Percentiles rank a stretch among this genome's conserved stretches.
Conservation (phyloP, 1,140 invertebrate genomes). For the Eciton burchellii region DNA sequence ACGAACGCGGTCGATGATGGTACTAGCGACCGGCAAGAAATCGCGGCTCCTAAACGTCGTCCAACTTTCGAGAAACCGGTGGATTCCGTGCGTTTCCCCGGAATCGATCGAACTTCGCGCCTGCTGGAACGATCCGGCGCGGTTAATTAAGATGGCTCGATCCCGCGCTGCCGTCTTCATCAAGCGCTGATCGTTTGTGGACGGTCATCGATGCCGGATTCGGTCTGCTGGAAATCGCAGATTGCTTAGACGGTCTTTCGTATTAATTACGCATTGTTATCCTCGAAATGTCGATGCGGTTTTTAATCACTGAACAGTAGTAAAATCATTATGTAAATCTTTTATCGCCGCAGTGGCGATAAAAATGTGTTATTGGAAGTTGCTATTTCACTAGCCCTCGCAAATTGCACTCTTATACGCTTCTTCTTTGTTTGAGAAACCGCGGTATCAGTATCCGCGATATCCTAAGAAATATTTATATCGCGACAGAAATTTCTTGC, state of each 20-base stretch:
- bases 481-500: too few relatives aligned
- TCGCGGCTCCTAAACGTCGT: constrained; percentile 6
- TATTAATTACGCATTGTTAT: too few relatives aligned
- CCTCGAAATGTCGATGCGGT: too few relatives aligned
- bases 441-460: too few relatives aligned
- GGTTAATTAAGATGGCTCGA: constrained; percentile 71
- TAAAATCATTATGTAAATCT: neutral
- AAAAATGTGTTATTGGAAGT: neutral
- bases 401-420: neutral
- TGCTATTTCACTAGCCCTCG: too few relatives aligned
- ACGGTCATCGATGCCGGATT: neutral
- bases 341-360: neutral
- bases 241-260: too few relatives aligned
- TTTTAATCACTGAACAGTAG: neutral
- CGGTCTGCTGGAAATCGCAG: neutral
- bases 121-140: constrained; percentile 59
- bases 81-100: constrained; percentile 73
- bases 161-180: constrained; percentile 66
- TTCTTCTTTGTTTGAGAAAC: too few relatives aligned
- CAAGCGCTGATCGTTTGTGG: constrained; percentile 8
- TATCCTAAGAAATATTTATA: too few relatives aligned
- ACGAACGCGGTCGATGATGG: constrained; percentile 25
- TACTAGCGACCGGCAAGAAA: constrained; percentile 70
- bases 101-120: constrained; percentile 75
- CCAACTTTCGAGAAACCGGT: constrained; percentile 74